phyloP scores from a whole-genome alignment of 2,888 invertebrate genomes.

The Platerodrilus igneus region DNA sequence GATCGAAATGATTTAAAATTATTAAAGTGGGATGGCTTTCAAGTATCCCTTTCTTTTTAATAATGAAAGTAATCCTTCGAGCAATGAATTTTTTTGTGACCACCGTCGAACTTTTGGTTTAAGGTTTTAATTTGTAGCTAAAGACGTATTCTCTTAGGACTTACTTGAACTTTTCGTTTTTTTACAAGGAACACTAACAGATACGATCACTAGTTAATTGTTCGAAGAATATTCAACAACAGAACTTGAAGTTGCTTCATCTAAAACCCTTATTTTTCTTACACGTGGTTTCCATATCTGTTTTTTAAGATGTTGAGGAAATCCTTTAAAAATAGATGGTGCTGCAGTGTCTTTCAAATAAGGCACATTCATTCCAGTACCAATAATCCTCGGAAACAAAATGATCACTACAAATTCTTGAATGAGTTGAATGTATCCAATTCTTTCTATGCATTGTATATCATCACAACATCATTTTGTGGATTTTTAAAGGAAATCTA shows the following conservation, averaged over 20 bases:
- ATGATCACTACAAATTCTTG: constrained; percentile 5
- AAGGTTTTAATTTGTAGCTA: constrained; percentile 3
- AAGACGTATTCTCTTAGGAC: not conserved
- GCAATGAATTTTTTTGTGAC: not conserved
- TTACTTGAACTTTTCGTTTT: constrained; percentile 1
- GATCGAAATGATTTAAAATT: too few relatives aligned
- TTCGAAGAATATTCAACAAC: too few relatives aligned
- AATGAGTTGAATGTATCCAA: constrained; percentile 1
- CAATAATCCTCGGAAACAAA: not conserved
- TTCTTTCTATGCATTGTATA: constrained; percentile 2
- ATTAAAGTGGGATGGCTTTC: too few relatives aligned
- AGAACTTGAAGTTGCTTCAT: too few relatives aligned
- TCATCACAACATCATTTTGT: too few relatives aligned
- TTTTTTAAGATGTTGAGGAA: constrained; percentile 6
- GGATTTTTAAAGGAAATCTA: too few relatives aligned
- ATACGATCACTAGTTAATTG: too few relatives aligned
- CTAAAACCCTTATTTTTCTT: too few relatives aligned
- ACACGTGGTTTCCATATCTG: too few relatives aligned
- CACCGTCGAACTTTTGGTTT: not conserved
- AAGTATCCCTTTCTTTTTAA: constrained; percentile 2
- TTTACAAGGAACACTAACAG: too few relatives aligned
- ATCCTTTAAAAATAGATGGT: constrained; percentile 6
- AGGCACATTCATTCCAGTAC: not conserved
- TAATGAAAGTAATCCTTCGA: not conserved
- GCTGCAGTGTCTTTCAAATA: constrained; percentile 5